These are phyloP conservation scores for Cynopterus brachyotis DNA, from an alignment of 2,113 vertebrate genomes.

Conservation along the genomic window DNA sequence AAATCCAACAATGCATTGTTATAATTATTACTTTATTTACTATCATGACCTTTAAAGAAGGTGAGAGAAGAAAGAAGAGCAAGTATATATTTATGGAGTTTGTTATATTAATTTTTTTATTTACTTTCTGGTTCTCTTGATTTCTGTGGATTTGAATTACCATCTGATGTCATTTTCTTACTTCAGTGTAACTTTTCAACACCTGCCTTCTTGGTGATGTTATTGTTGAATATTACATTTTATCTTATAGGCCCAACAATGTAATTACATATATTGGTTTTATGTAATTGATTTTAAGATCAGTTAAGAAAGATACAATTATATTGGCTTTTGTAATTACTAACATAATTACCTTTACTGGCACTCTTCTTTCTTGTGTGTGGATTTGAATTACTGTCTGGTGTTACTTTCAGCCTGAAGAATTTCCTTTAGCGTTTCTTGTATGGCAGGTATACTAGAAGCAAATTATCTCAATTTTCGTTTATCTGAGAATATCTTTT, in stretches of 20 bases:
- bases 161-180: neutral
- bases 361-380: neutral
- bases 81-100: neutral
- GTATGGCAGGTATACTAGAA: neutral
- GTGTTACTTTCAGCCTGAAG: neutral
- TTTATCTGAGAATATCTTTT: neutral
- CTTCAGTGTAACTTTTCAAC: neutral
- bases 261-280: neutral
- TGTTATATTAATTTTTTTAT: neutral
- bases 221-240: neutral
- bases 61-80: neutral
- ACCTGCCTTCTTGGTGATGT: neutral
- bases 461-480: neutral
- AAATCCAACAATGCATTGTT: neutral
- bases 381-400: neutral
- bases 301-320: neutral
- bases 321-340: neutral
- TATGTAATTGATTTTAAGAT: neutral
- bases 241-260: neutral
- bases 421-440: neutral
- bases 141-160: neutral
- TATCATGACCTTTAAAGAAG: neutral
- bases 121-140: neutral
- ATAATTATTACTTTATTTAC: neutral
- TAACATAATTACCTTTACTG: neutral